phyloP scores from a whole-genome alignment of 2,888 invertebrate genomes.

The Heliconius charithonia region DNA sequence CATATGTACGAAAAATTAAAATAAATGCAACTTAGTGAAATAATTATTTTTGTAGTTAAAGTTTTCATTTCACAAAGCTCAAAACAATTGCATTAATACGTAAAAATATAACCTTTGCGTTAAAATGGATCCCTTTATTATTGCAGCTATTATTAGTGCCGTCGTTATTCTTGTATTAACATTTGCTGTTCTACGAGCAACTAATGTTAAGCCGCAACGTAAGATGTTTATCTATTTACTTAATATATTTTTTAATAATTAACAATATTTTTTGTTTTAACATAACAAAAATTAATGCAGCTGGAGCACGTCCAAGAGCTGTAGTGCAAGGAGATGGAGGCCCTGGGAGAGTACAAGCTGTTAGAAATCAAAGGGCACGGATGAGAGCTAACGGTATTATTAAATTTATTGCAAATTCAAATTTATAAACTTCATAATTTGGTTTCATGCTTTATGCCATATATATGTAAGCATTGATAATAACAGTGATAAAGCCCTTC shows the following conservation, averaged over 20 bases:
- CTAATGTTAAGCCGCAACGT: conserved; percentile 69
- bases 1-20: background rate
- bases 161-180: conserved; percentile 68
- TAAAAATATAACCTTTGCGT: conserved; percentile 25
- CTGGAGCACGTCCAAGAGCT: conserved; percentile 68
- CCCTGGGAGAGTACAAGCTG: conserved; percentile 88
- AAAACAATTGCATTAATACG: background rate
- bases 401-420: background rate
- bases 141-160: conserved; percentile 74
- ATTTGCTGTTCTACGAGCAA: conserved; percentile 66
- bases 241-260: background rate
- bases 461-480: too few relatives aligned
- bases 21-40: background rate
- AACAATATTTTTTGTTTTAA: background rate
- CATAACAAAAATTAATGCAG: conserved; percentile 51
- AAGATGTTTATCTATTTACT: conserved; percentile 41
- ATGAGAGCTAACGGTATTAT: conserved; percentile 83
- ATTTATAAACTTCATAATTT: background rate
- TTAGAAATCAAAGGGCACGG: conserved; percentile 88
- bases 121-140: conserved; percentile 75
- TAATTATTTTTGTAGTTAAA: conserved; percentile 4
- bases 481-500: too few relatives aligned
- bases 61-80: conserved; percentile 5
- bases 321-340: conserved; percentile 80
- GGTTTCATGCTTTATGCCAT: background rate